Percentiles rank a stretch among this genome's conserved stretches.
These are phyloP conservation scores for Drosophila siamana DNA, from an alignment of 2,888 invertebrate genomes.

Conservation along the genomic window DNA sequence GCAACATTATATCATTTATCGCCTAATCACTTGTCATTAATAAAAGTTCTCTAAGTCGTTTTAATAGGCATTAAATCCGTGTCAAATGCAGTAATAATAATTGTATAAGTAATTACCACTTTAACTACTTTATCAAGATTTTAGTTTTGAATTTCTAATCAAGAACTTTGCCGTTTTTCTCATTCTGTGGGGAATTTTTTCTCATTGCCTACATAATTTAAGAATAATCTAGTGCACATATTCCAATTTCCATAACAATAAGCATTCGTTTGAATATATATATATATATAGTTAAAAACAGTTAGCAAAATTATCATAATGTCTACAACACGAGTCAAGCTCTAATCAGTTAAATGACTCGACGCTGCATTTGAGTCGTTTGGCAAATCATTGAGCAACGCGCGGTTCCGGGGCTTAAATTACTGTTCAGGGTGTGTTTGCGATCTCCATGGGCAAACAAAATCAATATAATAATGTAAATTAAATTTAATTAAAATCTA, in stretches of 20 bases:
- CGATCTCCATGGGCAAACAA: not conserved
- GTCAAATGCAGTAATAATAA: not conserved
- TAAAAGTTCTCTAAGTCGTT: not conserved
- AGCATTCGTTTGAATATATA: not conserved
- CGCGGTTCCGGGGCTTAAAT: not conserved
- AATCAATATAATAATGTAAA: constrained; percentile 2
- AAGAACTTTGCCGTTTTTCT: not conserved
- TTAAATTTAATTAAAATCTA: not conserved
- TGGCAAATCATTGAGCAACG: not conserved
- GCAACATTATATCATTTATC: constrained; percentile 1
- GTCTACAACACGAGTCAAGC: not conserved
- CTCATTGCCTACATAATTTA: not conserved
- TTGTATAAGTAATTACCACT: not conserved
- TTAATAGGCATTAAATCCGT: not conserved
- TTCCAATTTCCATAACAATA: not conserved
- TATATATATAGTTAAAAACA: not conserved
- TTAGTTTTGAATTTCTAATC: not conserved
- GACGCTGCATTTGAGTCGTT: not conserved
- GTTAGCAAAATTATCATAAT: not conserved
- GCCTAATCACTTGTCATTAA: not conserved
- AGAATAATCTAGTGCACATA: not conserved
- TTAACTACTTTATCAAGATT: not conserved
- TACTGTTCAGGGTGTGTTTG: not conserved
- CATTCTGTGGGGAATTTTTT: not conserved
- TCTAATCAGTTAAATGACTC: not conserved